These are phyloP conservation scores for Pitangus sulphuratus DNA, from an alignment of 2,797 vertebrate species.

Conservation along the genomic window DNA sequence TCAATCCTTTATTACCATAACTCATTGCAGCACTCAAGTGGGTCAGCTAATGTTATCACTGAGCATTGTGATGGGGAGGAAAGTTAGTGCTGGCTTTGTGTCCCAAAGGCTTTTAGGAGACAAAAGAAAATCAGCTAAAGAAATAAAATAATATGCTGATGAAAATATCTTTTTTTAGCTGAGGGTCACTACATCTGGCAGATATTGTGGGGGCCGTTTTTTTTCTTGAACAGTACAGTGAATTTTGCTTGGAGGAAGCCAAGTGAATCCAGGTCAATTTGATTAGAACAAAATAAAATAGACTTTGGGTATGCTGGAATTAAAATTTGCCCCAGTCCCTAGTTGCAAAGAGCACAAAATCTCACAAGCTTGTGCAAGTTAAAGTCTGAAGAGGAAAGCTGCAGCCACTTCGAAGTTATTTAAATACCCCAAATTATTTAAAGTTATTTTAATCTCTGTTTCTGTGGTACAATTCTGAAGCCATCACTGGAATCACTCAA, in stretches of 20 bases:
- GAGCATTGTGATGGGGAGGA: neutral
- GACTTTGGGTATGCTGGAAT: neutral
- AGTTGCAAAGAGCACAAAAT: slow-evolving; percentile 3
- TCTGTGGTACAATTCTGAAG: neutral
- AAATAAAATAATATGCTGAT: slow-evolving; percentile 43
- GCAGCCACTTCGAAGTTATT: neutral
- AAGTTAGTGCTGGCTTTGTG: slow-evolving; percentile 13
- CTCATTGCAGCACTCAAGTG: neutral
- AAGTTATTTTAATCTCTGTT: neutral
- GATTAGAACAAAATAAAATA: slow-evolving; percentile 46
- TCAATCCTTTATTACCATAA: slow-evolving; percentile 26
- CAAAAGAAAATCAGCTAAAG: slow-evolving; percentile 31
- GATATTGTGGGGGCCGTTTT: neutral
- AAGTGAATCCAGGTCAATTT: slow-evolving; percentile 58
- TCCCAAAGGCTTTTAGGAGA: slow-evolving; percentile 44
- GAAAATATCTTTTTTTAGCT: neutral
- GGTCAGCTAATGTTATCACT: slow-evolving; percentile 18
- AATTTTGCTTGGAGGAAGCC: slow-evolving; percentile 50
- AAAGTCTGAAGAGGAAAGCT: neutral
- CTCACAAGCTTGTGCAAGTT: neutral
- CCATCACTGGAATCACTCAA: neutral
- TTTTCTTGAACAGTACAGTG: slow-evolving; percentile 1
- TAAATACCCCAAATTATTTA: neutral
- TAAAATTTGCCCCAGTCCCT: neutral
- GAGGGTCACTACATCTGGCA: slow-evolving; percentile 32